Percentiles rank a stretch among this genome's conserved stretches.
Evolutionary conservation across 2,888 invertebrate genomes (phyloP).

Genomic region (Saturnia pavonia): DNA sequence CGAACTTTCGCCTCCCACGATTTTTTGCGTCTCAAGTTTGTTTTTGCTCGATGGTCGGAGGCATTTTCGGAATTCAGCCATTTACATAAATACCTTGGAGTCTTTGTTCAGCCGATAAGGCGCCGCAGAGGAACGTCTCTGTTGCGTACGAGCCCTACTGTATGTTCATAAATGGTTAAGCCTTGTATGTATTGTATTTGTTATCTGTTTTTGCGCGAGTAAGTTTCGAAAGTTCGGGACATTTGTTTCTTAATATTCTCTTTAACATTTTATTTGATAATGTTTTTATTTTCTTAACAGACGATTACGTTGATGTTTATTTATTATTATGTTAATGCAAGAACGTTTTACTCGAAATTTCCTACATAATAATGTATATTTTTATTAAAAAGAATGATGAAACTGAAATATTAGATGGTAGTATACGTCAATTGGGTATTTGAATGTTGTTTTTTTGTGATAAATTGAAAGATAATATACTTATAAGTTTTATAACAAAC

Average conservation of each 20-base stretch:
- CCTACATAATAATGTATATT: no score
- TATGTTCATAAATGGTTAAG: constrained; percentile 48
- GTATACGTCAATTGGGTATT: no score
- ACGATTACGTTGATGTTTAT: background rate
- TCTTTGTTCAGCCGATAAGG: constrained; percentile 76
- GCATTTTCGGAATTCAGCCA: constrained; percentile 76
- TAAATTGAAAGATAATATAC: no score
- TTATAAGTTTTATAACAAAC: no score
- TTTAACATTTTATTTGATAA: constrained; percentile 16
- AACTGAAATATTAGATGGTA: no score
- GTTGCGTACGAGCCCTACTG: constrained; percentile 42
- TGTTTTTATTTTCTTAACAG: constrained; percentile 4
- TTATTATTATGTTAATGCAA: background rate
- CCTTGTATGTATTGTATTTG: constrained; percentile 39
- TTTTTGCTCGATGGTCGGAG: constrained; percentile 65
- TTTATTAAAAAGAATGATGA: no score
- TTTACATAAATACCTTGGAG: constrained; percentile 76
- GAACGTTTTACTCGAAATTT: background rate
- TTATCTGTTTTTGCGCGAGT: constrained; percentile 47
- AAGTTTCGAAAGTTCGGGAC: constrained; percentile 47
- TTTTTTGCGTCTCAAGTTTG: constrained; percentile 63
- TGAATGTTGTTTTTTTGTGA: no score
- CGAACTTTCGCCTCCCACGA: constrained; percentile 68
- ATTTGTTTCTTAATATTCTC: constrained; percentile 43
- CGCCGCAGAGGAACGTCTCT: constrained; percentile 62